Base-by-base conservation (phyloP, 2,888 invertebrate genomes). In the Plebejus argus region DNA sequence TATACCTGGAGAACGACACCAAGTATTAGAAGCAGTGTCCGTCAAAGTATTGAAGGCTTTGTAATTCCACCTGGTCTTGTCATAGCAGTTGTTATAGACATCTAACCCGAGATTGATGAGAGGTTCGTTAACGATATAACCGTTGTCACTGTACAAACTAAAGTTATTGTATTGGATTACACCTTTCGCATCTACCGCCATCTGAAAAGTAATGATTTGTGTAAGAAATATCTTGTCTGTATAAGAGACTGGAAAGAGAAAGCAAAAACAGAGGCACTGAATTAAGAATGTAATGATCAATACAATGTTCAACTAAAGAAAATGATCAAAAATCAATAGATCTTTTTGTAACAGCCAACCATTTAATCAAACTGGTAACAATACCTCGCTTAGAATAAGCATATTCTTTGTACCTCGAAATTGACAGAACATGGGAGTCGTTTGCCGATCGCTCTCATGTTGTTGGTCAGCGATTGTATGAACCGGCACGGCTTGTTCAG, bases 401-500 rank as follows among this genome's bases (percentile, higher is more conserved):
- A n/a, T n/a, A n/a, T n/a, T n/a, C n/a, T n/a, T n/a, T n/a, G n/a
- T n/a, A 86, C 89, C 84, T 95, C 94, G 83, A 93, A 95, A 77
- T 91, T 89, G 23, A 89, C 86, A 20, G 86, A 87, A 58, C 89
- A 89, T 0, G 94, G 88, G 35, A 89, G 81, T 77, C 95, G 86
- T 82, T 95, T 95, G 0, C 96, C 95, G 0, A 93, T 94, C 70
- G 94, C 89, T 79, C 91, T 91, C 95, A 96, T 96, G 81, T 95
- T 96, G 20, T 95, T 94, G 78, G 95, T 94, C 78, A 97, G 89
- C 10, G 95, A 91, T 86, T 96, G 86, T 70, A 95, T 91, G 76
- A 97, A 90, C 72, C 96, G 94, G 0, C 96, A 96, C 0, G 97
- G 96, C 72, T 87, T 86, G 84, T 95, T 93, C 0, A 96, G 86